Conservation (phyloP, 1,140 invertebrate species). For the Zaprionus gabonicus region DNA sequence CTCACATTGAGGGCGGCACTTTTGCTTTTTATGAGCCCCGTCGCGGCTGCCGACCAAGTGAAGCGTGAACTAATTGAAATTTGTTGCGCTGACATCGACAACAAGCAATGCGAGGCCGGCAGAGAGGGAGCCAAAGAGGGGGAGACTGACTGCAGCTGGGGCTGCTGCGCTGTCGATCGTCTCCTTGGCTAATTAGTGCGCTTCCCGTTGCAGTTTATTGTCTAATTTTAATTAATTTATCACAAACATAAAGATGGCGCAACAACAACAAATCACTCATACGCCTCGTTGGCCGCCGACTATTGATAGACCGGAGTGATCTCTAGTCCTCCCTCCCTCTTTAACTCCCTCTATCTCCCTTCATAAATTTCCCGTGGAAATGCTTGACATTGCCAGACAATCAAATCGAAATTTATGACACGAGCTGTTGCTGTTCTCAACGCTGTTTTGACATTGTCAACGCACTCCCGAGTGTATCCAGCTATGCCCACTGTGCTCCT, state of each 20-base stretch:
- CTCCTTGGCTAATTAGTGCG: conserved; percentile 68
- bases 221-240: conserved; percentile 84
- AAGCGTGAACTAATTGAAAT: conserved; percentile 84
- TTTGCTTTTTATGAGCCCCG: conserved; percentile 71
- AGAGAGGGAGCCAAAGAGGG: not conserved
- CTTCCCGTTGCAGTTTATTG: conserved; percentile 74
- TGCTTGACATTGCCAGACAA: conserved; percentile 64
- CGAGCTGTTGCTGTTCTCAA: conserved; percentile 8
- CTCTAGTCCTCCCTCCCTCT: conserved; percentile 1
- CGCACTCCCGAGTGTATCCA: conserved; percentile 54
- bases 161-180: conserved; percentile 60
- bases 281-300: conserved; percentile 67
- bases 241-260: conserved; percentile 76
- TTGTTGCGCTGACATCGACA: conserved; percentile 79
- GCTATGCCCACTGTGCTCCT: not conserved
- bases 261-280: conserved; percentile 74
- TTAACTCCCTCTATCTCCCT: not conserved
- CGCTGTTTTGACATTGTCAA: conserved; percentile 69
- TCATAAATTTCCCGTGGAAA: conserved; percentile 73
- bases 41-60: conserved; percentile 65
- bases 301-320: conserved; percentile 38
- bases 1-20: conserved; percentile 55
- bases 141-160: not conserved
- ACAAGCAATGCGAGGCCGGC: conserved; percentile 46
- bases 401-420: conserved; percentile 78